Evolutionary conservation across 2,888 invertebrate species (phyloP).

Genomic region (Macrosiphum euphorbiae): DNA sequence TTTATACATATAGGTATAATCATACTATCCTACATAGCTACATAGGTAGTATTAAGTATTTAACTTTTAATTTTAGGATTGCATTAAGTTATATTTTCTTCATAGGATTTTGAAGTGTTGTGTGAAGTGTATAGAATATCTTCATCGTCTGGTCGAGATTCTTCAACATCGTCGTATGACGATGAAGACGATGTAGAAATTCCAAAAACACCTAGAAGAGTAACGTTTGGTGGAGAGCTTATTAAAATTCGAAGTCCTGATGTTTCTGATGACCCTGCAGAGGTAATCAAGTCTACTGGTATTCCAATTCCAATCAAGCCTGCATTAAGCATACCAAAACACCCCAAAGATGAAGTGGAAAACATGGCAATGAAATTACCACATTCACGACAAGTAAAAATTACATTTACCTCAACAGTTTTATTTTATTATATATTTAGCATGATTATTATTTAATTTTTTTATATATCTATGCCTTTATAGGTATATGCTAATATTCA

Average conservation of each 20-base stretch:
- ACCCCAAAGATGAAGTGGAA: slow-evolving; percentile 67
- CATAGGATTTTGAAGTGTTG: slow-evolving; percentile 74
- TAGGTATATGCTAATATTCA: not conserved
- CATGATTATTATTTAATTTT: not conserved
- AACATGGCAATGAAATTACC: slow-evolving; percentile 65
- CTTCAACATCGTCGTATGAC: slow-evolving; percentile 65
- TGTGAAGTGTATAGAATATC: slow-evolving; percentile 74
- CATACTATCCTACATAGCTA: not conserved
- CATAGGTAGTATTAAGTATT: not conserved
- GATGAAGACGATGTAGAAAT: slow-evolving; percentile 66
- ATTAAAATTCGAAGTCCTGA: slow-evolving; percentile 89
- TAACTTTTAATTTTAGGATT: not conserved
- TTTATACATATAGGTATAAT: not conserved
- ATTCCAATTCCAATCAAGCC: slow-evolving; percentile 68
- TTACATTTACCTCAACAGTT: not conserved
- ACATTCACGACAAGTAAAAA: slow-evolving; percentile 37
- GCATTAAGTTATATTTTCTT: not conserved
- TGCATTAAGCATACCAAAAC: slow-evolving; percentile 69
- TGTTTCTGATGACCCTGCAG: slow-evolving; percentile 75
- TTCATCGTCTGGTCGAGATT: slow-evolving; percentile 66
- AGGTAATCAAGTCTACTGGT: slow-evolving; percentile 67
- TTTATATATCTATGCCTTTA: not conserved
- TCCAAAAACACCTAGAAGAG: slow-evolving; percentile 77
- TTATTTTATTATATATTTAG: not conserved
- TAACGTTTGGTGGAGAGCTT: slow-evolving; percentile 88